Percentiles rank a stretch among this genome's conserved stretches.
phyloP scores from a whole-genome alignment of 2,797 vertebrate species.

The Halcyon smyrnensis region DNA sequence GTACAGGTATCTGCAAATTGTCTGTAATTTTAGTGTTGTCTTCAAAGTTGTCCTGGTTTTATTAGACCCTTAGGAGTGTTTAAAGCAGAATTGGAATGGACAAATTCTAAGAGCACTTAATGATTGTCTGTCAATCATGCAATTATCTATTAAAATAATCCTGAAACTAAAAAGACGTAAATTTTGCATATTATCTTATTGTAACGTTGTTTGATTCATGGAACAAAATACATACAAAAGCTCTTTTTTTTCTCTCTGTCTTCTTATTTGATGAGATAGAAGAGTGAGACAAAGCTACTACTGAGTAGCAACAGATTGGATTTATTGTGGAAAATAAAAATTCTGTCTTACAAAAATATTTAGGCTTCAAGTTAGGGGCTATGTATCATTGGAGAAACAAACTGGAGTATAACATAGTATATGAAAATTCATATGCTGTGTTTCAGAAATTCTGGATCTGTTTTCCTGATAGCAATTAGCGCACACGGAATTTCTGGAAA shows the following conservation, averaged over 20 bases:
- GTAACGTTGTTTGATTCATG: neutral
- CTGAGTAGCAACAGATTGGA: neutral
- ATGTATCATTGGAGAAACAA: neutral
- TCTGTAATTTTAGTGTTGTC: neutral
- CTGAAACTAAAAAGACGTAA: neutral
- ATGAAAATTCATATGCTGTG: neutral
- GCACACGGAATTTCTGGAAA: neutral
- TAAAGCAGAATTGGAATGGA: neutral
- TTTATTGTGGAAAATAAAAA: neutral
- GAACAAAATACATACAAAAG: neutral
- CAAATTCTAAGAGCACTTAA: neutral
- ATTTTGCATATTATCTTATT: neutral
- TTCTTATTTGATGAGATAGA: neutral
- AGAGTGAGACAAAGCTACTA: too few relatives aligned
- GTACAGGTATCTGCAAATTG: constrained; percentile 86
- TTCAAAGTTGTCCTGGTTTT: neutral
- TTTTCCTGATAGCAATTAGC: neutral
- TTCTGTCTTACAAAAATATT: neutral
- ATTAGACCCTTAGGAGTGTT: neutral
- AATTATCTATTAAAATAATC: neutral
- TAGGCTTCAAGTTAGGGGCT: neutral
- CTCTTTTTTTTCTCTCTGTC: neutral
- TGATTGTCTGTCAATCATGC: neutral
- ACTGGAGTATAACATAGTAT: neutral
- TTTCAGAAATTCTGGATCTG: neutral